Evolutionary conservation across 64 coral and sea anemone species (phyloP).

Genomic region (Porites lutea): DNA sequence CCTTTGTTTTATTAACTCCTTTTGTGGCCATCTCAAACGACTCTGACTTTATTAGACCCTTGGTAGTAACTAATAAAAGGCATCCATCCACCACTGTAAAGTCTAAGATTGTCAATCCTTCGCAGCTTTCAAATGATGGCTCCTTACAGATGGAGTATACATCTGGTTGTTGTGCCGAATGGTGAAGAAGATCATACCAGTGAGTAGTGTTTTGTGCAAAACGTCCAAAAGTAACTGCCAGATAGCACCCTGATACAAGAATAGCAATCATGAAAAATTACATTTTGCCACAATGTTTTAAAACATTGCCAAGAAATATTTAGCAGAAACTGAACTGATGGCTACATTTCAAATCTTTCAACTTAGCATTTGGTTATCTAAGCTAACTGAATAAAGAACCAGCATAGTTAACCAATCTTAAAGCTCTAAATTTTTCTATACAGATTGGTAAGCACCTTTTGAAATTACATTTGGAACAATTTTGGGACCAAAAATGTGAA

Average conservation of each 20-base stretch:
- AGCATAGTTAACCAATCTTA: too few relatives aligned
- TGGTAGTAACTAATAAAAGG: constrained; percentile 55
- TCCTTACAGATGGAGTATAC: constrained; percentile 64
- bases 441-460: too few relatives aligned
- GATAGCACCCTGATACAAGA: constrained; percentile 38
- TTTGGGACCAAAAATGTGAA: too few relatives aligned
- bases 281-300: background rate
- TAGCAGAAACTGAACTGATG: background rate
- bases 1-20: constrained; percentile 51
- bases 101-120: constrained; percentile 50
- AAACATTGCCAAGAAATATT: too few relatives aligned
- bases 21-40: constrained; percentile 9
- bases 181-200: constrained; percentile 69
- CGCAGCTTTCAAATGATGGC: constrained; percentile 23
- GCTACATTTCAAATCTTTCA: too few relatives aligned
- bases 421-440: too few relatives aligned
- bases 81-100: constrained; percentile 37
- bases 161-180: constrained; percentile 36
- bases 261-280: background rate
- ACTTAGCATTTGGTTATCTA: too few relatives aligned
- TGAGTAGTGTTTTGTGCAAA: constrained; percentile 47
- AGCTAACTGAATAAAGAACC: too few relatives aligned
- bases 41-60: constrained; percentile 42
- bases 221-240: constrained; percentile 56
- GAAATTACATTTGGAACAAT: too few relatives aligned